Base-by-base conservation (phyloP, 2,797 vertebrate species). In the Pelobates cultripes region DNA sequence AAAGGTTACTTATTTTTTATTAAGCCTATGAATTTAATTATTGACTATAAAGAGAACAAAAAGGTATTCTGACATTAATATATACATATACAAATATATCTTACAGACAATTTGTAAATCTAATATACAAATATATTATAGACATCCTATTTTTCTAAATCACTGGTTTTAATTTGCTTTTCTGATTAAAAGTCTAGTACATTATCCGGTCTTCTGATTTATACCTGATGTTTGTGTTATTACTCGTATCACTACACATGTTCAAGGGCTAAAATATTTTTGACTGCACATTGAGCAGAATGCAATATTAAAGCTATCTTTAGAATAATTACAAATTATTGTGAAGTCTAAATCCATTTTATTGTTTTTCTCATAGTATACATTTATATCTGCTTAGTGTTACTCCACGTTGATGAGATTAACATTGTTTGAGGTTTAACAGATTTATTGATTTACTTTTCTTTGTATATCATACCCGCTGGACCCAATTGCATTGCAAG, bases 101-200 rank as follows among this genome's bases (percentile, higher is more conserved):
- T 69, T 45, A 74, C 28, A 79, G 43, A 72, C 14, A 28, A 75
- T 83, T 75, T 73, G 67, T 61, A 82, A 80, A 87, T 61, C 67
- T 12, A 83, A 80, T 84, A 85, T 75, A 78, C 77, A 87, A 2
- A 81, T 87, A 66, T 9, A 78, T 78, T 91, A 87, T 90, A 88
- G 87, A 51, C 82, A 86, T 85, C 76, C 51, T 82, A 83, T 85
- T 92, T 92, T 91, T 87, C 60, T 84, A 89, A 77, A 57, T 66
- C 81, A 81, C 5, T 85, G 9, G n/a, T 77, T 79, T 73, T 70
- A 64, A 64, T 13, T 70, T 41, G 9, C 76, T 75, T 70, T 4
- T 63, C 3, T 63, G 7, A 43, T 73, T 86, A 70, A 67, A 12
- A 44, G 4, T 28, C 43, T 10, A 10, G 43, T 3, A 63, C 44